Evolutionary conservation across 2,113 vertebrate species (phyloP), one percentile per base, ranked within the genome.

Genomic region (Meriones unguiculatus): DNA sequence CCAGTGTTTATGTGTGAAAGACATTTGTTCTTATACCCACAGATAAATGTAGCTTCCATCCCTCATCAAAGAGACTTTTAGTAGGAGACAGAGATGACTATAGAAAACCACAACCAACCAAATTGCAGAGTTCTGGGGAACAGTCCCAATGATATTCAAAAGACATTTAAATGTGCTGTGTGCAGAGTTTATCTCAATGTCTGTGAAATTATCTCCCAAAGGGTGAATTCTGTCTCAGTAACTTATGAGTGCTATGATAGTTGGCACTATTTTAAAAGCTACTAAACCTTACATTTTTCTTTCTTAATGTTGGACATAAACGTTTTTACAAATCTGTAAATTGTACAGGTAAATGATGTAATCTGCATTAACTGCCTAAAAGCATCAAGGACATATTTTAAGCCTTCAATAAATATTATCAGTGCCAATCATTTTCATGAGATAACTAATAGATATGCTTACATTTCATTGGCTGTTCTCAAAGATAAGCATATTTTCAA

Each of bases 301-400:
- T 88, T 62, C 70, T n/a, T 28, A 90, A 54, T 62, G 22, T 87
- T 52, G 92, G 57, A 73, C 70, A 52, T 65, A 78, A 69, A 77
- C 5, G 81, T 90, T 57, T 32, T 35, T 82, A 54, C 25, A 77
- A 94, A 94, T n/a, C 50, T 22, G 25, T 35, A 91, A 89, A 81
- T 77, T 89, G 7, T 86, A 64, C 18, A 64, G 30, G 80, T 89
- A 87, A 94, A 77, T 57, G 30, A 93, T 67, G 95, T 93, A 75
- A 93, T 57, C 86, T 87, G 52, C 67, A 38, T 75, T 28, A 94
- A 93, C 81, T n/a, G 30, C n/a, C 46, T 59, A 59, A 72, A 3
- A 77, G 5, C 28, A 62, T 25, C 41, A 46, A 32, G 52, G 11
- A 24, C 15, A 87, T 12, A 22, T 28, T 28, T 25, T 52, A 91